These are phyloP conservation scores for Mohoua ochrocephala DNA, from an alignment of 2,113 vertebrate species.

Conservation along the genomic window DNA sequence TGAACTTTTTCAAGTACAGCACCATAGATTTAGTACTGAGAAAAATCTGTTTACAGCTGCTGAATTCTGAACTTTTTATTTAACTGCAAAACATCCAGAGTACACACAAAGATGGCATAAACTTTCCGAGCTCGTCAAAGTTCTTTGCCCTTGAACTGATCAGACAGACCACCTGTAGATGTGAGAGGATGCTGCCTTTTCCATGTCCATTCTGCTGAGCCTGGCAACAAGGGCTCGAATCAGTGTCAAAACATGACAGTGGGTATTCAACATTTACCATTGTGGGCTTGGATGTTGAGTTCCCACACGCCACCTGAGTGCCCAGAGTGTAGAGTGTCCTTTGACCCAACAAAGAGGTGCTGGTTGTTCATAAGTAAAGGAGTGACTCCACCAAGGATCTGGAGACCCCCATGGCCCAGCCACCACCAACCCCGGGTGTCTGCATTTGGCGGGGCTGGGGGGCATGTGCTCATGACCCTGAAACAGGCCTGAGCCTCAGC, in stretches of 20 bases:
- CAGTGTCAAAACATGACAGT: background rate
- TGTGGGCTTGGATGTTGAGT: background rate
- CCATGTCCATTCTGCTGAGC: background rate
- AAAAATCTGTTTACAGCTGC: background rate
- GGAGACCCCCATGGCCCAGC: background rate
- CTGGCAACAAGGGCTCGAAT: background rate
- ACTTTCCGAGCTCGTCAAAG: background rate
- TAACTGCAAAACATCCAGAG: background rate
- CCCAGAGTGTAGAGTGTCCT: background rate
- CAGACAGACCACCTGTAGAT: background rate
- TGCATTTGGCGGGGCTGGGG: rapidly evolving
- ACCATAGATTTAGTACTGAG: background rate
- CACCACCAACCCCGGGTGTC: background rate
- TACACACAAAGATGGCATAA: background rate
- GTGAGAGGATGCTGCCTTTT: background rate
- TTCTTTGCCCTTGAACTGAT: background rate
- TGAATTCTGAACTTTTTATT: constrained; percentile 2
- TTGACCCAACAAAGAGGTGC: background rate
- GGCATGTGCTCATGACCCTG: rapidly evolving
- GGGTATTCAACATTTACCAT: background rate
- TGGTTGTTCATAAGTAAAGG: background rate
- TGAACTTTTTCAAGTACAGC: background rate
- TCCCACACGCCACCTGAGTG: background rate
- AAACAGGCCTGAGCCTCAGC: background rate
- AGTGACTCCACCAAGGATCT: background rate